Conservation (phyloP, 2,113 vertebrate species). For the Perca fluviatilis region DNA sequence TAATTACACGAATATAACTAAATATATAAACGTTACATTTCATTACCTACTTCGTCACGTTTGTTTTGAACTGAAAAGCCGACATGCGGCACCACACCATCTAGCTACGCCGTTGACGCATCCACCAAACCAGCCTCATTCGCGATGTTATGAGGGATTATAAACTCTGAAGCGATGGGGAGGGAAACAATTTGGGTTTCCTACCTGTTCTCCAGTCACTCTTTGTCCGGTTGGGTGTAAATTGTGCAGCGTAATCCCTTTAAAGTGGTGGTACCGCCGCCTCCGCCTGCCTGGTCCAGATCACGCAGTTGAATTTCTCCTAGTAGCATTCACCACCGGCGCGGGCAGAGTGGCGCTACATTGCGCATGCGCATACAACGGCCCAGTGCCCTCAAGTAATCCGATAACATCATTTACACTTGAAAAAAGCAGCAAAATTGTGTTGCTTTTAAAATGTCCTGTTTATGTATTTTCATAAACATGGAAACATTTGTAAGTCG, state of each 20-base stretch:
- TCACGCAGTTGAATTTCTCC: conserved; percentile 84
- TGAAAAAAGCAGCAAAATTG: not conserved
- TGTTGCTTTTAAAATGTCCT: not conserved
- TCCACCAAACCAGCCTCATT: conserved; percentile 17
- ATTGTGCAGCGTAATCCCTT: conserved; percentile 47
- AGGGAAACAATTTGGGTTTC: not conserved
- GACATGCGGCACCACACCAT: conserved; percentile 74
- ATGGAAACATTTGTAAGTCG: not conserved
- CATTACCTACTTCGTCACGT: conserved; percentile 64
- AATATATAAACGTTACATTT: not conserved
- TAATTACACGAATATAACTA: not conserved
- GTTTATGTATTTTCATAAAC: not conserved
- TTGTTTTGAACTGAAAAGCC: conserved; percentile 80
- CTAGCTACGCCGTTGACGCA: conserved; percentile 47
- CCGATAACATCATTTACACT: not conserved
- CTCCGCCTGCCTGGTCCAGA: conserved; percentile 67
- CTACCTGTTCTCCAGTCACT: conserved; percentile 73
- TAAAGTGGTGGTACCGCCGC: conserved; percentile 41
- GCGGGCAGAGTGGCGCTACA: conserved; percentile 59
- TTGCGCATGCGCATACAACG: conserved; percentile 71
- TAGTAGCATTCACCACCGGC: conserved; percentile 76
- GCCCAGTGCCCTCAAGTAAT: not conserved
- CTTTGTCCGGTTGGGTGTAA: conserved; percentile 41
- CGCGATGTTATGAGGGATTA: not conserved
- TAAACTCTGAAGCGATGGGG: not conserved